Conservation (phyloP, 2,888 invertebrate species). For the Ditylenchus weischeri region DNA sequence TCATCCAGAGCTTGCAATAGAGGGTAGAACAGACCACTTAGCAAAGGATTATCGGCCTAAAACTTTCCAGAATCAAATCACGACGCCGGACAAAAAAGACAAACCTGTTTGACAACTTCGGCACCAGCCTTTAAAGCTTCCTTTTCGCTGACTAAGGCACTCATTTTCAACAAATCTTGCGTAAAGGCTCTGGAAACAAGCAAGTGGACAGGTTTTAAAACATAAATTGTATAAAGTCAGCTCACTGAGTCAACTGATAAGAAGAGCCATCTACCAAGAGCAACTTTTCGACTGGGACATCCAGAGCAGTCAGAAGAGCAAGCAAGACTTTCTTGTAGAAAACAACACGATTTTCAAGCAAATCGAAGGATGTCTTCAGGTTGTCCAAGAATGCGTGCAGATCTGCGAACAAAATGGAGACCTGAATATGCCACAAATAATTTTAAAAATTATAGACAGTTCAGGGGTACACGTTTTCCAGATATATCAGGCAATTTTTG, state of each 20-base stretch:
- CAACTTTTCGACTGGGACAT: constrained; percentile 86
- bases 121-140: constrained; percentile 98
- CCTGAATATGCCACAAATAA: constrained; percentile 61
- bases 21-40: constrained; percentile 92
- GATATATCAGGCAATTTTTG: no score
- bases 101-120: constrained; percentile 93
- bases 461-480: no score
- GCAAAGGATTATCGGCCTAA: constrained; percentile 78
- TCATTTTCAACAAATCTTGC: constrained; percentile 78
- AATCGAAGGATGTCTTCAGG: constrained; percentile 97
- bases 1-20: constrained; percentile 83
- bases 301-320: constrained; percentile 86
- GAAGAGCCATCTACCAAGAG: constrained; percentile 91
- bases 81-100: not conserved
- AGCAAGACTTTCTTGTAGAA: constrained; percentile 94
- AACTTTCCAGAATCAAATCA: not conserved
- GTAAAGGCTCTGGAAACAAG: constrained; percentile 44
- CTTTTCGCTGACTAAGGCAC: constrained; percentile 88
- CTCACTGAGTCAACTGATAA: constrained; percentile 79
- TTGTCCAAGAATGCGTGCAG: constrained; percentile 85
- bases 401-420: constrained; percentile 94
- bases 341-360: constrained; percentile 80
- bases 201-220: not conserved
- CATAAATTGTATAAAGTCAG: not conserved
- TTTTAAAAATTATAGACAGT: no score